These are phyloP conservation scores for Gambusia affinis DNA, from an alignment of 2,113 vertebrate species.

Conservation along the genomic window DNA sequence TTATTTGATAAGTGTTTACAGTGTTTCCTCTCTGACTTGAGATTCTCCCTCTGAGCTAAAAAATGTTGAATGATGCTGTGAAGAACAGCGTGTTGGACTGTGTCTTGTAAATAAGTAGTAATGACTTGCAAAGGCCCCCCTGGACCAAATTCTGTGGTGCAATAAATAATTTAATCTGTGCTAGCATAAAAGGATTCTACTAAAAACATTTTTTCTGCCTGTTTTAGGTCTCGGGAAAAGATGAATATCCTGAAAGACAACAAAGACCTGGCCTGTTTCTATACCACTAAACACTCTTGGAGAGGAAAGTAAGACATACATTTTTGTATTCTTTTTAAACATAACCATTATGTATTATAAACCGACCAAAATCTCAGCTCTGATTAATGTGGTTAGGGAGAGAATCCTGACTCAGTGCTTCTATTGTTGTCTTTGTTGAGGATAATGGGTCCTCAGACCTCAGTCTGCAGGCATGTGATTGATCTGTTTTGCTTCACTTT, in stretches of 20 bases:
- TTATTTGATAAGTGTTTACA: constrained; percentile 34
- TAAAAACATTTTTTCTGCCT: constrained; percentile 3
- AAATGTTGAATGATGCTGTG: constrained; percentile 57
- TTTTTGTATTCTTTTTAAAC: not conserved
- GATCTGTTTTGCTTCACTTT: constrained; percentile 5
- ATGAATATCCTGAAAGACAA: constrained; percentile 99
- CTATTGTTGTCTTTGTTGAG: constrained; percentile 38
- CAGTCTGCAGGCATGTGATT: constrained; percentile 7
- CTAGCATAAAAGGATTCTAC: constrained; percentile 4
- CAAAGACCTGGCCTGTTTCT: constrained; percentile 99
- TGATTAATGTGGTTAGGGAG: constrained; percentile 1
- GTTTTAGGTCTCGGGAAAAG: constrained; percentile 87
- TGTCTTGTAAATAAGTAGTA: constrained; percentile 17
- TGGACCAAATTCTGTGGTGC: not conserved
- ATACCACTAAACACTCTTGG: constrained; percentile 99
- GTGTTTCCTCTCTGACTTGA: constrained; percentile 11
- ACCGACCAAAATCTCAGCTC: not conserved
- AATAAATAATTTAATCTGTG: not conserved
- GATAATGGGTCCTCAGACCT: constrained; percentile 8
- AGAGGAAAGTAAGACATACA: constrained; percentile 92
- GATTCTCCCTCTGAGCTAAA: constrained; percentile 35
- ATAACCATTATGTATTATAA: not conserved
- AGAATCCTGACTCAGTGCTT: constrained; percentile 51
- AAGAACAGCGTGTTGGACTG: constrained; percentile 30
- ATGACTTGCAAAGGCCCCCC: constrained; percentile 1